Base-by-base conservation (phyloP, 1,140 invertebrate species). In the Drosophila persimilis region DNA sequence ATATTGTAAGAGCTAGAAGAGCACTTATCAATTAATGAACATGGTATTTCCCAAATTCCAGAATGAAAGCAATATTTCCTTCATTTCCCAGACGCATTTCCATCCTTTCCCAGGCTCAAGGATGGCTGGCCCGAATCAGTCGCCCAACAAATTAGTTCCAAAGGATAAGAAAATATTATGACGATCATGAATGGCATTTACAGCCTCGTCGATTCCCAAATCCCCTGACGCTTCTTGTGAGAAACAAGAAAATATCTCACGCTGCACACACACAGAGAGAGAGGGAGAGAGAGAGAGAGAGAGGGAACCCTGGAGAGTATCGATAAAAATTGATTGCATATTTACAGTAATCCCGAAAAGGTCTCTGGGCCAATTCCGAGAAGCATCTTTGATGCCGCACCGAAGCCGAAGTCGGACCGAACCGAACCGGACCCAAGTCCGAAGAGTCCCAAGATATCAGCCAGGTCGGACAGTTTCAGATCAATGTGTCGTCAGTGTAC, bases 321-420 rank as follows among this genome's bases (percentile, higher is more conserved):
- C 69, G 69, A 73, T 73, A 73, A 73, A 64, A 73, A 73, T 73
- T 73, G 71, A 73, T 73, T 73, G 71, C 71, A 73, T 73, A 73
- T 73, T 73, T 73, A 73, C 70, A 73, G 70, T 74, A 74, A 74
- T 74, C 71, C 71, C 70, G 59, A 73, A 62, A 69, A 69, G 65
- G 65, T 69, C 69, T 73, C 67, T 58, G 58, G 11, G 65, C 51
- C 65, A 13, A 69, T 73, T 73, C 70, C 70, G 62, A 69, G 70
- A 73, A 73, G 63, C 35, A 69, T 69, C 65, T 69, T 69, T 69
- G 65, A 43, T 69, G 52, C 64, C 64, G 63, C 59, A 55, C 59
- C 39, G 50, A 24, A 57, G 24, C 15, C 17, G 26, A 26, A 0
- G 4, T 26, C 4, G 24, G 5, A 26, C 20, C 20, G 20, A 15